A percentile compares a stretch with the other conserved stretches of the same genome.
Evolutionary conservation across 2,113 vertebrate species (phyloP).

Genomic region (Anarrhichthys ocellatus): DNA sequence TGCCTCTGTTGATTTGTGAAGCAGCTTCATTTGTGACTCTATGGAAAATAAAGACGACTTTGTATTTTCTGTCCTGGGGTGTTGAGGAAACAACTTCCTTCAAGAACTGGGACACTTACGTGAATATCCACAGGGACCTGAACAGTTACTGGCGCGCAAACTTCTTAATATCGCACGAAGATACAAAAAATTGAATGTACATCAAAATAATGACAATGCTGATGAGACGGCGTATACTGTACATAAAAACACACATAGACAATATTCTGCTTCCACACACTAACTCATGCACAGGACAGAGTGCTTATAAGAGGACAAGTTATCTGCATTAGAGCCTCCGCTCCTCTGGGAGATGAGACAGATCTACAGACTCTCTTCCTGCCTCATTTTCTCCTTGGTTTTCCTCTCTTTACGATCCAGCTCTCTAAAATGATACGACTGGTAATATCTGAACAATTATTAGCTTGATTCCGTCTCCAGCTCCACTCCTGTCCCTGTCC

Average conservation of each 20-base stretch:
- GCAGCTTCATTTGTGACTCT: slow-evolving; percentile 28
- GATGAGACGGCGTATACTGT: background rate
- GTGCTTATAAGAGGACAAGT: slow-evolving; percentile 39
- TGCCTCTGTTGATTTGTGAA: slow-evolving; percentile 43
- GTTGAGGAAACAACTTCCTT: slow-evolving; percentile 9
- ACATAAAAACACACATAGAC: background rate
- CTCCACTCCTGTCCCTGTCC: background rate
- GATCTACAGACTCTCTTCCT: slow-evolving; percentile 29
- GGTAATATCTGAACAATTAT: slow-evolving; percentile 30
- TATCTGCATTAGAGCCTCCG: slow-evolving; percentile 15
- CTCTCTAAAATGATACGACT: slow-evolving; percentile 36
- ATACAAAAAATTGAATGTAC: background rate
- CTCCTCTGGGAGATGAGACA: slow-evolving; percentile 36
- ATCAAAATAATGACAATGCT: background rate
- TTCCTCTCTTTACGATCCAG: slow-evolving; percentile 30
- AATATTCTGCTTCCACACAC: background rate
- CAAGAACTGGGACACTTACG: slow-evolving; percentile 19
- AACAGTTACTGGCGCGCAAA: background rate
- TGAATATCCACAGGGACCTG: background rate
- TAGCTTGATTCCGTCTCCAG: slow-evolving; percentile 8
- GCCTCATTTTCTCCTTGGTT: slow-evolving; percentile 16
- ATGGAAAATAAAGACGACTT: slow-evolving; percentile 10
- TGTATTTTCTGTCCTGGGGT: slow-evolving; percentile 13
- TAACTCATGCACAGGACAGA: background rate
- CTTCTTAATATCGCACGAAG: background rate